phyloP scores from a whole-genome alignment of 2,113 vertebrate genomes.

The Chrysemys picta region DNA sequence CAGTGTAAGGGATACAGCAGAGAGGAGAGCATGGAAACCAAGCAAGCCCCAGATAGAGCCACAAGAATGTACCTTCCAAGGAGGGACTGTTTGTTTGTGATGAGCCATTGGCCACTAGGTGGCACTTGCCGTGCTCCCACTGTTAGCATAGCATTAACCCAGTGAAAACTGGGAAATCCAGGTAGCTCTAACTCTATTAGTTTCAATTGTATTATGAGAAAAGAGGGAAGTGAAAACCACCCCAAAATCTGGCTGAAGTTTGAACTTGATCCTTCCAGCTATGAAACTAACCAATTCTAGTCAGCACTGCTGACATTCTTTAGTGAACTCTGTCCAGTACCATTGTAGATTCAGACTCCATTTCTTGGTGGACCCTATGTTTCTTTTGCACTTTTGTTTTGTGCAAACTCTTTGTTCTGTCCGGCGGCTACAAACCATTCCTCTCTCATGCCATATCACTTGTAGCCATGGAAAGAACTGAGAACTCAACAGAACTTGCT shows the following conservation, averaged over 20 bases:
- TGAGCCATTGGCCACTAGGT: not conserved
- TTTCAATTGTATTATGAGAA: not conserved
- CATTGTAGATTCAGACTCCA: not conserved
- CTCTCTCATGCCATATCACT: conserved; percentile 12
- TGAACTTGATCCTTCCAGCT: conserved; percentile 8
- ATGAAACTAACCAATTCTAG: conserved; percentile 8
- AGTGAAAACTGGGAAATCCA: not conserved
- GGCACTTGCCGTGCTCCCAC: not conserved
- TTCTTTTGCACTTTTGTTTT: conserved; percentile 57
- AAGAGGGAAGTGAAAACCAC: not conserved
- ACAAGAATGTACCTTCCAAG: not conserved
- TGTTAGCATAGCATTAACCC: accelerated
- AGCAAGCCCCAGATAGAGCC: not conserved
- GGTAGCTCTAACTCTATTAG: not conserved
- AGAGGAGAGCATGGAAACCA: not conserved
- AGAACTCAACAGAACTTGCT: conserved; percentile 26
- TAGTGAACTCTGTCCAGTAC: not conserved
- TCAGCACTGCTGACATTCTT: not conserved
- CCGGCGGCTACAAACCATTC: not conserved
- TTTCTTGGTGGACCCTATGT: not conserved
- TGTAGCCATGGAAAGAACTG: conserved; percentile 36
- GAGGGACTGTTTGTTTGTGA: not conserved
- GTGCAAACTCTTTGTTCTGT: conserved; percentile 26
- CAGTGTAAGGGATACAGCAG: not conserved
- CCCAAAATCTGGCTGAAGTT: not conserved